Evolutionary conservation across 2,113 vertebrate genomes (phyloP).

Genomic region (Jacana jacana): DNA sequence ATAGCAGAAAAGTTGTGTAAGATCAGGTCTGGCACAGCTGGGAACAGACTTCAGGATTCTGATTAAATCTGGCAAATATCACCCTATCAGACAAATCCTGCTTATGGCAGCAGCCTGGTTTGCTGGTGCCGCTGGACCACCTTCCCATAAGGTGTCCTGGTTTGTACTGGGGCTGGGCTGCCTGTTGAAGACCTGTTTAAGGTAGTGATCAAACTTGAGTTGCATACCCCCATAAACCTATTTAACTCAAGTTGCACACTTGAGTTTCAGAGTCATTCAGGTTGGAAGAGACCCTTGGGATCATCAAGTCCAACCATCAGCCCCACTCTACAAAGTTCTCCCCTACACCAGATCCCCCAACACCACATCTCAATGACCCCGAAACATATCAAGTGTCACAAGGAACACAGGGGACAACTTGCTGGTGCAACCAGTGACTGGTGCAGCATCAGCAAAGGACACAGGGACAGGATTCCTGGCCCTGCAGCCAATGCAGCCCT

Average conservation of each 20-base stretch:
- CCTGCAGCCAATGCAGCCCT: neutral
- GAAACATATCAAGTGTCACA: fast-evolving
- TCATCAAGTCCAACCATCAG: too few species aligned
- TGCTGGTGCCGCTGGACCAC: neutral
- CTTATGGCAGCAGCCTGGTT: neutral
- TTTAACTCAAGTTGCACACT: neutral
- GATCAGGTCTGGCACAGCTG: neutral
- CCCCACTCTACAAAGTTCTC: too few species aligned
- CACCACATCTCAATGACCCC: too few species aligned
- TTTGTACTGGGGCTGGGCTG: neutral
- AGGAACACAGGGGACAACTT: neutral
- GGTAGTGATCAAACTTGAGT: neutral
- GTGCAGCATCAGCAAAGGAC: neutral
- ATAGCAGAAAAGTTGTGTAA: neutral
- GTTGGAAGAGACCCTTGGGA: too few species aligned
- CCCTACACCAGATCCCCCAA: too few species aligned
- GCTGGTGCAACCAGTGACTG: fast-evolving
- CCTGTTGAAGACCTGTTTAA: neutral
- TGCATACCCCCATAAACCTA: fast-evolving
- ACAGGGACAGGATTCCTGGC: fast-evolving
- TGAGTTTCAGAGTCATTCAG: too few species aligned
- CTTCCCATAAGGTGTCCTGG: fast-evolving
- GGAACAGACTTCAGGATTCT: neutral
- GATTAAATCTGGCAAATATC: neutral
- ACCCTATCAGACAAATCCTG: neutral